A percentile compares a stretch with the other conserved stretches of the same genome.
phyloP scores from a whole-genome alignment of 2,888 invertebrate genomes.

The Cerastoderma edule region DNA sequence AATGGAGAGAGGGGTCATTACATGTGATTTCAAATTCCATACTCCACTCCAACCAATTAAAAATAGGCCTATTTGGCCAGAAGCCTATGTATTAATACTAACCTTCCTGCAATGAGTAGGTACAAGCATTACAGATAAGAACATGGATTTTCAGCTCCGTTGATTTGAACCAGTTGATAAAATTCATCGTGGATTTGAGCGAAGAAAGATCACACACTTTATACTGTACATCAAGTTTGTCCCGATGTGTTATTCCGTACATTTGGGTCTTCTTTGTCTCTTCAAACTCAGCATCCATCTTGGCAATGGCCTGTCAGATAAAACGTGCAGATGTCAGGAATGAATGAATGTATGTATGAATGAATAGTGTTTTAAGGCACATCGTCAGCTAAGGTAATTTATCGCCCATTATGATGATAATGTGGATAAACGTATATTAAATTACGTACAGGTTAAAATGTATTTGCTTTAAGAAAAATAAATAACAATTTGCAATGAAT shows the following conservation, averaged over 20 bases:
- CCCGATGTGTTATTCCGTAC: conserved; percentile 50
- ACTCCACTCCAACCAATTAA: too few relatives aligned
- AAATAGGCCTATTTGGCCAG: too few relatives aligned
- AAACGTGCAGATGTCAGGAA: neutral
- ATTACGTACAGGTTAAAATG: too few relatives aligned
- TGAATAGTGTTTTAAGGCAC: too few relatives aligned
- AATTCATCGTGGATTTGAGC: conserved; percentile 68
- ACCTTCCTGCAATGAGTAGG: conserved; percentile 63
- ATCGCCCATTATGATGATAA: too few relatives aligned
- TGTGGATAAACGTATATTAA: too few relatives aligned
- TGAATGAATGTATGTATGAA: too few relatives aligned
- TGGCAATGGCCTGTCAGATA: conserved; percentile 57
- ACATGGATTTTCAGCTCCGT: conserved; percentile 61
- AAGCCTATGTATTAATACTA: conserved; percentile 9
- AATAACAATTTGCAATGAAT: neutral
- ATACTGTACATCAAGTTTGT: conserved; percentile 63
- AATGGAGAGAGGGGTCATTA: too few relatives aligned
- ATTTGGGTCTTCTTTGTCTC: conserved; percentile 50
- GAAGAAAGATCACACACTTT: conserved; percentile 67
- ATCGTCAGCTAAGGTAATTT: too few relatives aligned
- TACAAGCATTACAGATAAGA: conserved; percentile 70
- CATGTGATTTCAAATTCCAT: too few relatives aligned
- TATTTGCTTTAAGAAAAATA: neutral
- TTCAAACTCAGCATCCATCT: conserved; percentile 65
- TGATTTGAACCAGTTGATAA: conserved; percentile 67